Evolutionary conservation across 2,113 vertebrate genomes (phyloP), one percentile per base, ranked within the genome.

Genomic region (Poecile atricapillus): DNA sequence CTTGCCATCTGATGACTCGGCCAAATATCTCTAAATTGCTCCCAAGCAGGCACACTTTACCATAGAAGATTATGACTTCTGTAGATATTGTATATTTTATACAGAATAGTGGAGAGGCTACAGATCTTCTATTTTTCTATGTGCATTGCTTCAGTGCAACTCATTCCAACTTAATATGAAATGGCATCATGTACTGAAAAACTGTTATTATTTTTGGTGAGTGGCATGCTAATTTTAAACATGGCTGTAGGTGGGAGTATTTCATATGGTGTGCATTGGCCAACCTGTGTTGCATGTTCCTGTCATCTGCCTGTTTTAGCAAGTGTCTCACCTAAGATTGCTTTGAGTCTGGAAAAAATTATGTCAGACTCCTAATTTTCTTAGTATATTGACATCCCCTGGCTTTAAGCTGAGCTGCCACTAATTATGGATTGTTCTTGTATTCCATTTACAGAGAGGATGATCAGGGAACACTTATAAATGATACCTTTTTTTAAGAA

Each of bases 271-370:
- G 63, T 74, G 14, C 86, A 59, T 62, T 41, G 74, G 67, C 58
- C 79, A 76, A 62, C 80, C 86, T 92, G 83, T 78, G 15, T 92
- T 90, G 62, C 47, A 33, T 60, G 59, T 90, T 91, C 52, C 60
- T 80, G 64, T 91, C 76, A 85, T 46, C 67, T 80, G 63, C 47
- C 83, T 88, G 37, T 68, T 93, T 91, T 91, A 93, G 75, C 77
- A 91, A 82, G 62, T 33, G 87, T 74, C 92, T 96, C 89, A 94
- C 92, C 92, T 93, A 83, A 96, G 80, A 75, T 94, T 95, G 76
- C 69, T 97, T 94, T 8, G n/a, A 91, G 94, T 30, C 28, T 93
- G 76, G 47, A 87, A 75, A 73, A 84, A 41, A 95, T 94, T 76
- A 83, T 97, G 80, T 47, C 77, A 96, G 71, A 74, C 73, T 95